Evolutionary conservation across 30 jellyfish, hydroid and myxozoan species (phyloP), one percentile per base, ranked within the genome.

Genomic region (Nemopilema nomurai): DNA sequence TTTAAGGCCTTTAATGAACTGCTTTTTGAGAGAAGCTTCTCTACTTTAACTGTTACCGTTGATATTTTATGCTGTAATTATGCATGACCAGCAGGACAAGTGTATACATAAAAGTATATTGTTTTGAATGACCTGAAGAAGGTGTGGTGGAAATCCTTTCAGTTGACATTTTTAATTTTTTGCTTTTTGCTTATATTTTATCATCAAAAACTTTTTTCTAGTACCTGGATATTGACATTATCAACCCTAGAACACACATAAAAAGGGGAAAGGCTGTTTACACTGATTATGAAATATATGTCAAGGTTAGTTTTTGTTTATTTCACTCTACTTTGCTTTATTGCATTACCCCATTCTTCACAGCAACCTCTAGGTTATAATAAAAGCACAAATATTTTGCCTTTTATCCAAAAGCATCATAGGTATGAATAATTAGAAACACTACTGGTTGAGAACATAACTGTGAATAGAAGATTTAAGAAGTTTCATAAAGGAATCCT

Each of bases 231-330:
- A 79, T 87, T 79, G 96, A 87, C 63, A 79, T 87, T 4, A 62
- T 87, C 65, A 76, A 94, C 52, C 99, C 99, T 71, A 76, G 99
- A 62, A 94, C 99, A 20, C 99, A 94, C 81, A 94, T 94, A 32
- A 88, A 77, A 51, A 86, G 82, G 67, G 97, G 91, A 51, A 89
- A 86, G 74, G 99, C 97, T 18, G 81, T 77, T 33, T 94, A 64
- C 77, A 94, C 99, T 0, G 99, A 94, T 63, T 94, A 94, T 85
- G 99, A 94, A 85, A 82, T 94, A 28, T 93, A 89, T 67, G 97
- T 94, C 68, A 88, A 89, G 92, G 99, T 94, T 29, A 20, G 72
- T n/a, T 17, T 22, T 20, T 26, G 26, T 0, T 63, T 41, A 3
- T 41, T 41, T 41, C 57, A 41, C 6, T 3, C 6, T 41, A 6